A percentile compares a stretch with the other conserved stretches of the same genome.
phyloP scores from a whole-genome alignment of 2,797 vertebrate genomes.

The Nyctibius grandis region DNA sequence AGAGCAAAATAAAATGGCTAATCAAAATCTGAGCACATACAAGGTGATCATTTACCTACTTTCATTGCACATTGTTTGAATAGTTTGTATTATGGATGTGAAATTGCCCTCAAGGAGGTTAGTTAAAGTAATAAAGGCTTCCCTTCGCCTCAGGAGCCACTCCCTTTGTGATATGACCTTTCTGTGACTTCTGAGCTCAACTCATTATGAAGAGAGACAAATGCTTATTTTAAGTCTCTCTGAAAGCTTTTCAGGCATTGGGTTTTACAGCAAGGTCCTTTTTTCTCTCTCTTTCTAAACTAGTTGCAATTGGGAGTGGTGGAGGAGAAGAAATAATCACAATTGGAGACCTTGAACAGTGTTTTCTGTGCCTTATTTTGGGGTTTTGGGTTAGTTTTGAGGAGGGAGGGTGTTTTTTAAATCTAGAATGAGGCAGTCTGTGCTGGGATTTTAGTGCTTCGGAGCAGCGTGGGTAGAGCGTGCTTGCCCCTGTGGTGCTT shows the following conservation, averaged over 20 bases:
- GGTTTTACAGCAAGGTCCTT: background rate
- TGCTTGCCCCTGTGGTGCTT: background rate
- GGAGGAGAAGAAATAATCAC: background rate
- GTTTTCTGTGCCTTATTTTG: background rate
- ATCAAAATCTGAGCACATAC: constrained; percentile 5
- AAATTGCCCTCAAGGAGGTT: constrained; percentile 46
- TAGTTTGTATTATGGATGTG: constrained; percentile 40
- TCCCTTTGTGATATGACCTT: constrained; percentile 59
- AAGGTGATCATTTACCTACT: constrained; percentile 25
- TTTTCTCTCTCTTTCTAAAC: background rate
- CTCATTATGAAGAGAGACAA: constrained; percentile 33
- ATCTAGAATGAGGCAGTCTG: background rate
- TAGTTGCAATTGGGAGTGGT: background rate
- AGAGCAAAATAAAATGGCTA: constrained; percentile 16
- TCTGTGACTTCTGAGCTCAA: constrained; percentile 50
- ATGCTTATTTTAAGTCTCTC: constrained; percentile 15
- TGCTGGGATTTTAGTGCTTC: background rate
- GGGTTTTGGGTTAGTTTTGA: background rate
- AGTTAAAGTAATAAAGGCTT: constrained; percentile 64
- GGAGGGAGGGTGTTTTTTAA: background rate
- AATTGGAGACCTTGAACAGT: background rate
- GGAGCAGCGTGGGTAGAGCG: rapidly evolving
- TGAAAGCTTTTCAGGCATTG: background rate
- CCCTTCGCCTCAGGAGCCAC: constrained; percentile 35
- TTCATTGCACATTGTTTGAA: constrained; percentile 1